These are phyloP conservation scores for Agrilus planipennis DNA, from an alignment of 1,140 invertebrate species.

Conservation along the genomic window DNA sequence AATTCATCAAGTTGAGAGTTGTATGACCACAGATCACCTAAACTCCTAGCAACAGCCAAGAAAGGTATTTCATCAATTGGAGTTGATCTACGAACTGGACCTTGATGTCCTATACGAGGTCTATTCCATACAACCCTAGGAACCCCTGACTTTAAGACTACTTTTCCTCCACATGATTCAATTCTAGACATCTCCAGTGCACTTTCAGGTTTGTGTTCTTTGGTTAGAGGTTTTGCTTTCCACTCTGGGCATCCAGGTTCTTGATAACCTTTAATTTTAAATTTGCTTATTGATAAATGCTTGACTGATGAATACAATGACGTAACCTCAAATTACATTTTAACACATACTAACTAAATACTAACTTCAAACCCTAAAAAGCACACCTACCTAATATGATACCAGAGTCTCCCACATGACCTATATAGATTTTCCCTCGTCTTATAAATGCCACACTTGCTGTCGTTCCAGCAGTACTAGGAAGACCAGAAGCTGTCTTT, in stretches of 20 bases:
- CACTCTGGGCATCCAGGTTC: slow-evolving; percentile 46
- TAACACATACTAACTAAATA: too few species aligned
- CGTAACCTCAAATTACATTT: too few species aligned
- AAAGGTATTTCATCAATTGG: slow-evolving; percentile 93
- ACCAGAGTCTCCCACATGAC: slow-evolving; percentile 94
- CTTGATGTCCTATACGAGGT: slow-evolving; percentile 63
- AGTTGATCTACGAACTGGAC: slow-evolving; percentile 71
- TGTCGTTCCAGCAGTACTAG: slow-evolving; percentile 93
- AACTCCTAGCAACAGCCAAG: slow-evolving; percentile 83
- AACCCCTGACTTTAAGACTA: slow-evolving; percentile 77
- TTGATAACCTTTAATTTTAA: slow-evolving; percentile 24
- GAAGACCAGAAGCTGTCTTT: slow-evolving; percentile 79
- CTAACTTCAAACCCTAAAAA: background rate
- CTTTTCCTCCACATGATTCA: slow-evolving; percentile 76
- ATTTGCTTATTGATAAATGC: too few species aligned
- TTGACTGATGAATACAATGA: background rate
- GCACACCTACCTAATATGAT: slow-evolving; percentile 70
- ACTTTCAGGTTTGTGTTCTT: slow-evolving; percentile 92
- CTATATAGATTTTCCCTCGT: slow-evolving; percentile 89
- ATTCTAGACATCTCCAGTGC: slow-evolving; percentile 78
- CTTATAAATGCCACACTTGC: slow-evolving; percentile 91
- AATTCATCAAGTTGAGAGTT: slow-evolving; percentile 81
- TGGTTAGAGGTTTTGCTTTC: slow-evolving; percentile 68
- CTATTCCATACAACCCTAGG: slow-evolving; percentile 95
- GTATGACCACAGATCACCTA: slow-evolving; percentile 96